Conservation (phyloP, 2,797 vertebrate genomes). For the Ptychobarbus kaznakovi region DNA sequence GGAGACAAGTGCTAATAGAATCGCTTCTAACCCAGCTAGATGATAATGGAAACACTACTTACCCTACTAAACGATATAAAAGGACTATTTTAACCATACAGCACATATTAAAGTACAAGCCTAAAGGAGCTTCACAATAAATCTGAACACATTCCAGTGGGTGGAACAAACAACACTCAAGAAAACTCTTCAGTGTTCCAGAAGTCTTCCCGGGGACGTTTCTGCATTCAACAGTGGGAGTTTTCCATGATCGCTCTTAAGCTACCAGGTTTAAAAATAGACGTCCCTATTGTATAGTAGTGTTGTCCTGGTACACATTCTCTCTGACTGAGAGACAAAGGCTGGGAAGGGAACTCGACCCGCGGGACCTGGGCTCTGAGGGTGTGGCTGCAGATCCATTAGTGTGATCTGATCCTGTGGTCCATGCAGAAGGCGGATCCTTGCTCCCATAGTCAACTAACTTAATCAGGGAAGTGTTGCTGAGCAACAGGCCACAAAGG, state of each 20-base stretch:
- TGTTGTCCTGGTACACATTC: constrained; percentile 48
- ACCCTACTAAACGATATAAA: constrained; percentile 31
- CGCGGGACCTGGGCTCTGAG: constrained; percentile 56
- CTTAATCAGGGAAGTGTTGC: constrained; percentile 85
- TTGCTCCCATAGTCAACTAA: constrained; percentile 70
- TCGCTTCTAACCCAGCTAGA: constrained; percentile 18
- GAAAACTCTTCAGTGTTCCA: constrained; percentile 15
- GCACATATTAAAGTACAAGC: constrained; percentile 7
- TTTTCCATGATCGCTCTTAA: constrained; percentile 42
- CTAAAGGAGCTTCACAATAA: constrained; percentile 15
- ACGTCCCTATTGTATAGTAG: constrained; percentile 32
- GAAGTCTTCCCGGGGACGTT: constrained; percentile 2
- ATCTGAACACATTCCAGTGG: constrained; percentile 1
- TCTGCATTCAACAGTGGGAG: constrained; percentile 23
- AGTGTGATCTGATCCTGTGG: constrained; percentile 62
- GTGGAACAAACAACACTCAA: constrained; percentile 24
- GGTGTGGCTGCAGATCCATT: constrained; percentile 70
- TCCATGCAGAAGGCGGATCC: constrained; percentile 60
- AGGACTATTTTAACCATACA: constrained; percentile 1
- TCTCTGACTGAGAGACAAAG: constrained; percentile 48
- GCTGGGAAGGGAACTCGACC: constrained; percentile 50
- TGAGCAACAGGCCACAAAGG: constrained; percentile 82
- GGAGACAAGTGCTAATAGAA: constrained; percentile 39
- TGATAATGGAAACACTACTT: constrained; percentile 2
- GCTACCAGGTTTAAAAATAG: constrained; percentile 33